Percentiles rank a stretch among this genome's conserved stretches.
Evolutionary conservation across 1,140 invertebrate species (phyloP).

Genomic region (Diorhabda elongata): DNA sequence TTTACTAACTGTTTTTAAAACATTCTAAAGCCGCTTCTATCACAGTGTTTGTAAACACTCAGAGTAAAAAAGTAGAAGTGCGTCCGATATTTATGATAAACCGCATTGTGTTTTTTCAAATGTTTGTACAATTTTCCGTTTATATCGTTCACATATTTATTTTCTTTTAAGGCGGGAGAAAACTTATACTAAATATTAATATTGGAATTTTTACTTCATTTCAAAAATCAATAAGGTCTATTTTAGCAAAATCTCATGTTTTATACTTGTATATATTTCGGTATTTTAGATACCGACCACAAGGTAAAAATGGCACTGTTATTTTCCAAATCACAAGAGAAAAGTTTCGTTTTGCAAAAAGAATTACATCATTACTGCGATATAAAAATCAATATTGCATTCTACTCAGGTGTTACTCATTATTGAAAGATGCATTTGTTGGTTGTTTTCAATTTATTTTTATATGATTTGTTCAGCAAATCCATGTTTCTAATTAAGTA

Average conservation of each 20-base stretch:
- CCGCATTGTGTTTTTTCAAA: background rate
- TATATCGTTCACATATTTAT: slow-evolving; percentile 12
- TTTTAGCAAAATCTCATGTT: slow-evolving; percentile 19
- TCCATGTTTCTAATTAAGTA: too few relatives aligned
- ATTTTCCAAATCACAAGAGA: too few relatives aligned
- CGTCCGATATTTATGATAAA: background rate
- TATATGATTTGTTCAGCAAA: too few relatives aligned
- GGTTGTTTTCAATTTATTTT: too few relatives aligned
- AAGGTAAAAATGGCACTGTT: too few relatives aligned
- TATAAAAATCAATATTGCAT: slow-evolving; percentile 19
- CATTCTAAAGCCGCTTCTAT: slow-evolving; percentile 21
- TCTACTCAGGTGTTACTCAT: slow-evolving; percentile 17
- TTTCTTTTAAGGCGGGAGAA: slow-evolving; percentile 36
- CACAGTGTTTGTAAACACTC: slow-evolving; percentile 31
- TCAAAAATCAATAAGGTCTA: slow-evolving; percentile 21
- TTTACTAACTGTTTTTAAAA: background rate
- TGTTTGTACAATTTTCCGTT: too few relatives aligned
- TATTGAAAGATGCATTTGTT: background rate
- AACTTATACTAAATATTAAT: slow-evolving; percentile 10
- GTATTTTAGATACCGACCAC: too few relatives aligned
- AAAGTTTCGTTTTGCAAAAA: background rate
- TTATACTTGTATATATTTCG: background rate
- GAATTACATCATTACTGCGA: slow-evolving; percentile 16
- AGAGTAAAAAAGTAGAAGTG: background rate
- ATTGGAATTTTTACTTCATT: slow-evolving; percentile 20